phyloP scores from a whole-genome alignment of 2,113 vertebrate genomes.

The Heterocephalus glaber region DNA sequence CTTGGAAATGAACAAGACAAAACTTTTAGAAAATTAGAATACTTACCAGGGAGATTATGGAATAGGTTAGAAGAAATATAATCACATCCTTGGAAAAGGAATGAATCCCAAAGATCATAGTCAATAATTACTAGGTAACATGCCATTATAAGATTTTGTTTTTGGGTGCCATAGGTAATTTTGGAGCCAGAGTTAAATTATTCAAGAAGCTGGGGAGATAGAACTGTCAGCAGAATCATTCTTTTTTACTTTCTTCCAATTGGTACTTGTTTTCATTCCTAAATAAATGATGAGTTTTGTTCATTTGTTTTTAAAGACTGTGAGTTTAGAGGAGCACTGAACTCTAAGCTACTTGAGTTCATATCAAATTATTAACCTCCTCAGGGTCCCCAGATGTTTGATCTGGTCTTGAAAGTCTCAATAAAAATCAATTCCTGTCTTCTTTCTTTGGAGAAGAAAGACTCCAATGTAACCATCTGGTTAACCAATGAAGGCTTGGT shows the following conservation, averaged over 20 bases:
- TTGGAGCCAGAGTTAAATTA: slow-evolving; percentile 31
- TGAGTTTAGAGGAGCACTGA: background rate
- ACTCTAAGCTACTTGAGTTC: background rate
- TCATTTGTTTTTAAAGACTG: slow-evolving; percentile 10
- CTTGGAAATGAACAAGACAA: background rate
- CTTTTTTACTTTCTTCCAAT: background rate
- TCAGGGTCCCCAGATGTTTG: background rate
- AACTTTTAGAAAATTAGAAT: background rate
- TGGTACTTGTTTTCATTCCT: background rate
- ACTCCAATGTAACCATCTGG: background rate
- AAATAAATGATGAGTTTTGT: background rate
- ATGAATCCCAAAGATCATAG: background rate
- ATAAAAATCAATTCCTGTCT: background rate
- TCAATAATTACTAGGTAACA: background rate
- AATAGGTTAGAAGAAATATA: slow-evolving; percentile 14
- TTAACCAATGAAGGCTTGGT: background rate
- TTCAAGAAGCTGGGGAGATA: background rate
- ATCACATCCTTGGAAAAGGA: background rate
- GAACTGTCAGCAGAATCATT: background rate
- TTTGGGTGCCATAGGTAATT: slow-evolving; percentile 22
- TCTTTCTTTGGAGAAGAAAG: background rate
- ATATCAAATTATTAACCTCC: background rate
- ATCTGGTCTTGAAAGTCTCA: slow-evolving; percentile 18
- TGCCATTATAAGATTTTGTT: background rate
- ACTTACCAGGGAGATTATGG: background rate